Conservation (phyloP, 2,113 vertebrate genomes). For the sheep (Ovis aries) region ARS-UI_Ramb_v3.0 NC_056074.1:26867501-26868000, state of each 20-base stretch:
- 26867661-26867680: neutral
- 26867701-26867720: neutral
- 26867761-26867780: neutral
- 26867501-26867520: fast-evolving
- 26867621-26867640: neutral
- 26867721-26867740: neutral
- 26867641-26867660: neutral
- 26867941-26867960: neutral
- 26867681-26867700: neutral
- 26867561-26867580: neutral
- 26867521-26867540: neutral
- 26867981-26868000: neutral
- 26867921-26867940: neutral
- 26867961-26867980: neutral
- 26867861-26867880: neutral
- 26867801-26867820: neutral
- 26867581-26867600: neutral
- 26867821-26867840: neutral
- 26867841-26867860: neutral
- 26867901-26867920: neutral
- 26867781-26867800: neutral
- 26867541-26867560: neutral
- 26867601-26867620: neutral
- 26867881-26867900: neutral
- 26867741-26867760: neutral